Conservation (phyloP, 2,888 invertebrate genomes). For the Melolontha melolontha region DNA sequence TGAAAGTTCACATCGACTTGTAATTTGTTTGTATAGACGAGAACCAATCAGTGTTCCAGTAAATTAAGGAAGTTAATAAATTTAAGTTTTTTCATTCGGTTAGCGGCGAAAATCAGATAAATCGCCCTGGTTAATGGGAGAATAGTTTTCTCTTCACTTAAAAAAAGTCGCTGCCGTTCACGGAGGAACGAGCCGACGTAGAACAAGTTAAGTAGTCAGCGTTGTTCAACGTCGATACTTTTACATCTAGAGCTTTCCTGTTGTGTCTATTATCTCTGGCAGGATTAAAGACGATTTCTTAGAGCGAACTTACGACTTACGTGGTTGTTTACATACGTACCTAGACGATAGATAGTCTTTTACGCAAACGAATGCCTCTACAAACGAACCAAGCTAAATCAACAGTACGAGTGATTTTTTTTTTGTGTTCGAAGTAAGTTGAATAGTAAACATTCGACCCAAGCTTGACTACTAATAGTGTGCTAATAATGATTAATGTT, state of each 20-base stretch:
- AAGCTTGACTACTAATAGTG: neutral
- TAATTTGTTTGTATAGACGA: too few relatives aligned
- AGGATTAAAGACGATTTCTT: conserved; percentile 43
- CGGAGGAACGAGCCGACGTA: conserved; percentile 42
- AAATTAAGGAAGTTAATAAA: too few relatives aligned
- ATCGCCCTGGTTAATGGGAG: neutral
- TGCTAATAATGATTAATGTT: conserved; percentile 19
- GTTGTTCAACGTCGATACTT: conserved; percentile 29
- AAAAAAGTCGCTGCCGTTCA: conserved; percentile 20
- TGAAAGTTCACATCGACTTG: too few relatives aligned
- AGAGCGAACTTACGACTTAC: conserved; percentile 40
- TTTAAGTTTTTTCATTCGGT: conserved; percentile 6
- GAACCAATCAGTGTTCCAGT: too few relatives aligned
- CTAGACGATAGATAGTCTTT: conserved; percentile 29
- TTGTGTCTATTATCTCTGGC: conserved; percentile 44
- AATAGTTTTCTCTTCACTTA: conserved; percentile 19
- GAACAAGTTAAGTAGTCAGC: conserved; percentile 42
- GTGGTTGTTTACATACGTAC: conserved; percentile 40
- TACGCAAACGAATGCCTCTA: conserved; percentile 19
- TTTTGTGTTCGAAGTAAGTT: conserved; percentile 17
- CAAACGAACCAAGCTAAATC: conserved; percentile 23
- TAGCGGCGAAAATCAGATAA: conserved; percentile 17
- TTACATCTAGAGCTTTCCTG: conserved; percentile 42
- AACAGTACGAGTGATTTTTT: conserved; percentile 22
- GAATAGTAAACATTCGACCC: conserved; percentile 21